Evolutionary conservation across 2,888 invertebrate species (phyloP).

Genomic region (Danaus chrysippus): DNA sequence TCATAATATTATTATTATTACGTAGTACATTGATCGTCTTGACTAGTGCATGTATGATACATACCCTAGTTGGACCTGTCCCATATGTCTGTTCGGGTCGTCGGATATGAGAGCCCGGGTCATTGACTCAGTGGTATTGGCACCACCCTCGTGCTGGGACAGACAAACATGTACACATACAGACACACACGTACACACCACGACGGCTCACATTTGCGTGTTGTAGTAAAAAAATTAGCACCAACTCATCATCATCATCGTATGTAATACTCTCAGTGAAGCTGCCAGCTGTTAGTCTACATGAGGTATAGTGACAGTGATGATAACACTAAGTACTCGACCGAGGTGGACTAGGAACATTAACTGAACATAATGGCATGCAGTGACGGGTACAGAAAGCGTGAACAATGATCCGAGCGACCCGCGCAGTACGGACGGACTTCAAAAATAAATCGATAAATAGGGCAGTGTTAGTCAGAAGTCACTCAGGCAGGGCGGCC

Average conservation of each 20-base stretch:
- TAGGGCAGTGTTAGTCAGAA: conserved; percentile 61
- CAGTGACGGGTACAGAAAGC: too few relatives aligned
- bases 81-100: conserved; percentile 93
- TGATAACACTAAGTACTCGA: too few relatives aligned
- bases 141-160: conserved; percentile 94
- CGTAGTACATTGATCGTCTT: conserved; percentile 33
- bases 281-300: too few relatives aligned
- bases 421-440: conserved; percentile 52
- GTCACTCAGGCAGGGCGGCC: conserved; percentile 74
- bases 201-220: too few relatives aligned
- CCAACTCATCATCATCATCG: too few relatives aligned
- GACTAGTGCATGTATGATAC: conserved; percentile 80
- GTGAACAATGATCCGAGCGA: conserved; percentile 36
- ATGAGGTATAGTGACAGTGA: too few relatives aligned
- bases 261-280: too few relatives aligned
- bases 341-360: too few relatives aligned
- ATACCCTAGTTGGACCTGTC: conserved; percentile 97
- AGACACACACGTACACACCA: conserved; percentile 40
- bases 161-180: conserved; percentile 76
- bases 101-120: conserved; percentile 96
- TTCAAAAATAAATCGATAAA: conserved; percentile 75
- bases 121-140: conserved; percentile 96
- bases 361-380: too few relatives aligned
- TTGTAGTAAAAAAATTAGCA: too few relatives aligned
- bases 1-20: conserved; percentile 12